These are phyloP conservation scores for Drosophila willistoni DNA, from an alignment of 1,140 invertebrate genomes.

Conservation along the genomic window DNA sequence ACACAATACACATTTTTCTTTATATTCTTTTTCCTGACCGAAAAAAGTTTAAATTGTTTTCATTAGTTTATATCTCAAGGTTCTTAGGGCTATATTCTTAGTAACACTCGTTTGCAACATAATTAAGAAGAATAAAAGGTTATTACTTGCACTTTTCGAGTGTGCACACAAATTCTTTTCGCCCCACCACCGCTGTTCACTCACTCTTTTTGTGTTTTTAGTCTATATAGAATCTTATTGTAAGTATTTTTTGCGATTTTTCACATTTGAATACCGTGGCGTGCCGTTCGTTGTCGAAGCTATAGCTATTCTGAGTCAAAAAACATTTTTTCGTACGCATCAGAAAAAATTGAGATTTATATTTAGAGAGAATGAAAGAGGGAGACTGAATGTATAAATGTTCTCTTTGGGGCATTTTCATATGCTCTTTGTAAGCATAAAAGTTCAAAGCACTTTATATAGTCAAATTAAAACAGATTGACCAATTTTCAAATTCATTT, in stretches of 20 bases:
- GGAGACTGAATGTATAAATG: not conserved
- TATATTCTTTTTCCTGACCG: conserved; percentile 27
- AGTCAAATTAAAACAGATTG: too few species aligned
- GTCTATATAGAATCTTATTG: conserved; percentile 7
- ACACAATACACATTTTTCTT: conserved; percentile 63
- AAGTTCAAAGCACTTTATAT: conserved; percentile 1
- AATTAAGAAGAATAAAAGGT: conserved; percentile 51
- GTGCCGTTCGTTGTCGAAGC: conserved; percentile 69
- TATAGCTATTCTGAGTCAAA: conserved; percentile 69
- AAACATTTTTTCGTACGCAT: conserved; percentile 46
- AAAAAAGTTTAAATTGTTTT: conserved; percentile 25
- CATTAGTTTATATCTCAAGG: conserved; percentile 26
- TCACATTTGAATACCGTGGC: conserved; percentile 50
- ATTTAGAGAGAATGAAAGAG: conserved; percentile 38
- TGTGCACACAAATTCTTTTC: conserved; percentile 50
- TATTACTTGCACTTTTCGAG: conserved; percentile 79
- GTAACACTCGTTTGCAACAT: conserved; percentile 45
- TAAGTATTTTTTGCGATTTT: conserved; percentile 55
- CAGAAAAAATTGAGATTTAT: conserved; percentile 56
- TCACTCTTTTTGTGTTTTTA: conserved; percentile 28
- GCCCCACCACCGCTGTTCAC: conserved; percentile 31
- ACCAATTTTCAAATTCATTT: not conserved
- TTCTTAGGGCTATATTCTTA: conserved; percentile 32
- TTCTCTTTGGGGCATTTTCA: conserved; percentile 26
- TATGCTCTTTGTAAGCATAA: not conserved